A percentile compares a stretch with the other conserved stretches of the same genome.
phyloP scores from a whole-genome alignment of 2,797 vertebrate genomes.

The Lutra lutra region DNA sequence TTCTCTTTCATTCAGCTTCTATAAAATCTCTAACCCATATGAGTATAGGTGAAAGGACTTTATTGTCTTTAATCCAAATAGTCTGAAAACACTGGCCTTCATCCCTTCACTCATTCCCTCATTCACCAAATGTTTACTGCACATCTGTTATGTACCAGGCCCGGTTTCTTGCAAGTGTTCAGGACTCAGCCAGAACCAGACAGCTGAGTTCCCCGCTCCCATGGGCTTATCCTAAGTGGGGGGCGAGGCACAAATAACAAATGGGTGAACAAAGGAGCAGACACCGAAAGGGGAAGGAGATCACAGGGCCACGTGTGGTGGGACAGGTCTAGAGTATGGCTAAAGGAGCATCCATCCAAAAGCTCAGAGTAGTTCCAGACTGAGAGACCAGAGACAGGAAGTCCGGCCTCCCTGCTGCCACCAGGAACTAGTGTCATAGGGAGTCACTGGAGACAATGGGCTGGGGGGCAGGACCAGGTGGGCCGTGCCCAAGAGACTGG shows the following conservation, averaged over 20 bases:
- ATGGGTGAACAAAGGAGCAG: background rate
- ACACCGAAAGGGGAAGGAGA: background rate
- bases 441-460: background rate
- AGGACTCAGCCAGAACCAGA: background rate
- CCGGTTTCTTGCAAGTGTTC: background rate
- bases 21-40: background rate
- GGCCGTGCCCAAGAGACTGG: background rate
- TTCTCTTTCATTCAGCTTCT: background rate
- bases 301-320: background rate
- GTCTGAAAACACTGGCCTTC: background rate
- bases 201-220: background rate
- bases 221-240: background rate
- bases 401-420: background rate
- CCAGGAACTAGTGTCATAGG: background rate
- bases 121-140: background rate
- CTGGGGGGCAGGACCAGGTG: background rate
- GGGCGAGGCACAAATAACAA: background rate
- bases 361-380: background rate
- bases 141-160: background rate
- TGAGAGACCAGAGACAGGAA: background rate
- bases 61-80: background rate
- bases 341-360: background rate
- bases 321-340: no score
- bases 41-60: background rate
- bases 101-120: background rate